Conservation (phyloP, 2,888 invertebrate species). For the Athalia cordata region DNA sequence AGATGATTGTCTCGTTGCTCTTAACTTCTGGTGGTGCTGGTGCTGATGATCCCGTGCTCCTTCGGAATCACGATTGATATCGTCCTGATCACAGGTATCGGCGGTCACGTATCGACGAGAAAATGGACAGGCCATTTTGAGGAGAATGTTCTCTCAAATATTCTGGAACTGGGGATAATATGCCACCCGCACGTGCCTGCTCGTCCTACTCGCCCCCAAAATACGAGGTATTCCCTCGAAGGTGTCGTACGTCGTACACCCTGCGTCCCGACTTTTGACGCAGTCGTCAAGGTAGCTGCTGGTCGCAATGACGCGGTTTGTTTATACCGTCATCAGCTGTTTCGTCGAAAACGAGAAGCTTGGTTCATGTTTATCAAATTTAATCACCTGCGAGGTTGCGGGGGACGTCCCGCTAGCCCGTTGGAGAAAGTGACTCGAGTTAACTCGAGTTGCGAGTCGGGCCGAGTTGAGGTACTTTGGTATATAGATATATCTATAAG, state of each 20-base stretch:
- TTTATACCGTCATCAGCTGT: constrained; percentile 40
- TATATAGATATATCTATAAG: too few relatives aligned
- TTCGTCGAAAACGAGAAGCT: neutral
- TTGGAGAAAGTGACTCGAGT: neutral
- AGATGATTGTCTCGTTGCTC: constrained; percentile 79
- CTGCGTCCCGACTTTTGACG: neutral
- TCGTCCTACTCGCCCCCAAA: neutral
- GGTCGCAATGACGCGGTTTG: constrained; percentile 5
- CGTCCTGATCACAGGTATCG: constrained; percentile 53
- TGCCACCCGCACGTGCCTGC: neutral
- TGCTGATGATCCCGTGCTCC: constrained; percentile 39
- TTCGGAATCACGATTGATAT: constrained; percentile 48
- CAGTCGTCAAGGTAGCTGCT: neutral
- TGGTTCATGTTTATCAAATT: constrained; percentile 27
- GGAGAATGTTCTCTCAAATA: too few relatives aligned
- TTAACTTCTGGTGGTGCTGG: constrained; percentile 49
- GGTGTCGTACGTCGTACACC: neutral
- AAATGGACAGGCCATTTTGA: constrained; percentile 70
- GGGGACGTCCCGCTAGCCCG: neutral
- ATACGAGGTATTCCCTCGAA: neutral
- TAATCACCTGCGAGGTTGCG: constrained; percentile 1
- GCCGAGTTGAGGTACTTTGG: too few relatives aligned
- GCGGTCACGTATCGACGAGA: constrained; percentile 57
- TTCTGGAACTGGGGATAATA: too few relatives aligned
- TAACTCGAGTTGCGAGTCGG: neutral